Conservation (phyloP, 2,797 vertebrate species). For the Phoxinus dragarum region DNA sequence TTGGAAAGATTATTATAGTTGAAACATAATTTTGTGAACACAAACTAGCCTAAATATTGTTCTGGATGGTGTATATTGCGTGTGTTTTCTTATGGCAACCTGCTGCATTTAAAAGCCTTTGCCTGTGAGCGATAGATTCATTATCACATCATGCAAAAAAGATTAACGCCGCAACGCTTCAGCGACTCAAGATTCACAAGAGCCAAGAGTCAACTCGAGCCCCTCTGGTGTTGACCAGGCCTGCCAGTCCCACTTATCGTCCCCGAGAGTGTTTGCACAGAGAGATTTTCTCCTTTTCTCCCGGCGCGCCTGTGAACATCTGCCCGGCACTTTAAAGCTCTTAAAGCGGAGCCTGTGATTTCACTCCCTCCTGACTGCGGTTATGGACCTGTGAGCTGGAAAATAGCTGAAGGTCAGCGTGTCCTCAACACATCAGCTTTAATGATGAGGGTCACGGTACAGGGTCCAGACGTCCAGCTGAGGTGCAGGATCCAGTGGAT, state of each 20-base stretch:
- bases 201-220: constrained; percentile 27
- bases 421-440: background rate
- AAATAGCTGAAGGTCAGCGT: constrained; percentile 24
- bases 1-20: background rate
- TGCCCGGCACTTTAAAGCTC: constrained; percentile 5
- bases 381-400: constrained; percentile 27
- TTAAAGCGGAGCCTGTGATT: background rate
- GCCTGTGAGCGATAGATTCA: constrained; percentile 39
- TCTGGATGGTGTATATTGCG: background rate
- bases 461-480: background rate
- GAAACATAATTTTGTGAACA: background rate
- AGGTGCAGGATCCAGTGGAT: background rate
- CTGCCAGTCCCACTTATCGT: constrained; percentile 21
- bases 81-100: background rate
- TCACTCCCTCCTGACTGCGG: background rate
- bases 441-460: constrained; percentile 7
- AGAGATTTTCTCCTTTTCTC: constrained; percentile 1
- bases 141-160: constrained; percentile 53
- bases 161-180: constrained; percentile 44
- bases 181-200: constrained; percentile 19
- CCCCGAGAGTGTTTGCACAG: background rate
- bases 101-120: constrained; percentile 30
- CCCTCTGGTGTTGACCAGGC: background rate
- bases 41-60: background rate
- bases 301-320: background rate